phyloP scores from a whole-genome alignment of 2,113 vertebrate genomes.

The Taxidea taxus region DNA sequence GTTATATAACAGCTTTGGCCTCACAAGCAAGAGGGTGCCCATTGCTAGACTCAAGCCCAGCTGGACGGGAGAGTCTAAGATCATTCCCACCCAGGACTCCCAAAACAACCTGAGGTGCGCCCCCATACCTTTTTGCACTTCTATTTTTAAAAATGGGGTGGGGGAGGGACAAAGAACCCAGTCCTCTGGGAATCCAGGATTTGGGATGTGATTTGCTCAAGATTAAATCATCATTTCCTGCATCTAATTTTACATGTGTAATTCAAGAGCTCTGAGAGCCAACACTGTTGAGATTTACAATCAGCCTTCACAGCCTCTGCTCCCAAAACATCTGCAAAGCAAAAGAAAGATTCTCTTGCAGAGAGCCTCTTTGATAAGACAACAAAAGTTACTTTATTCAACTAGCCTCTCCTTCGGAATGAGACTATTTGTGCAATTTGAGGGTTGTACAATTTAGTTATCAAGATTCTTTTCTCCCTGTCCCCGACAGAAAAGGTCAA shows the following conservation, averaged over 20 bases:
- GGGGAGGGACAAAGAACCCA: background rate
- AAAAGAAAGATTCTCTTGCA: background rate
- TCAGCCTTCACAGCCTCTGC: background rate
- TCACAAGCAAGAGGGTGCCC: background rate
- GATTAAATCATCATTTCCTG: background rate
- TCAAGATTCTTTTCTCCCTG: background rate
- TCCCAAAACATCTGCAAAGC: background rate
- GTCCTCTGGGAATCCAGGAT: background rate
- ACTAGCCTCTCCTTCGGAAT: background rate
- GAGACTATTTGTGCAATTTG: conserved; percentile 44
- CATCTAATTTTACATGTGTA: conserved; percentile 10
- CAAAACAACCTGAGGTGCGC: background rate
- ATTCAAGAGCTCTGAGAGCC: background rate
- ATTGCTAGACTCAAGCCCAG: background rate
- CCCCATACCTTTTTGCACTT: background rate
- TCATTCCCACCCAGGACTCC: background rate
- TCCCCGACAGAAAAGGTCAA: conserved; percentile 5
- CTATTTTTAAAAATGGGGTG: background rate
- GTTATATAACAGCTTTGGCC: background rate
- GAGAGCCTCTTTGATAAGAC: background rate
- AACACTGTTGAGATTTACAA: background rate
- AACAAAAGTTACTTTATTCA: conserved; percentile 35
- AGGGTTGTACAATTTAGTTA: background rate
- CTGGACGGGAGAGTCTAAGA: background rate
- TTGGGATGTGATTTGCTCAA: background rate